Evolutionary conservation across 1,140 invertebrate genomes (phyloP).

Genomic region (Penaeus vannamei): DNA sequence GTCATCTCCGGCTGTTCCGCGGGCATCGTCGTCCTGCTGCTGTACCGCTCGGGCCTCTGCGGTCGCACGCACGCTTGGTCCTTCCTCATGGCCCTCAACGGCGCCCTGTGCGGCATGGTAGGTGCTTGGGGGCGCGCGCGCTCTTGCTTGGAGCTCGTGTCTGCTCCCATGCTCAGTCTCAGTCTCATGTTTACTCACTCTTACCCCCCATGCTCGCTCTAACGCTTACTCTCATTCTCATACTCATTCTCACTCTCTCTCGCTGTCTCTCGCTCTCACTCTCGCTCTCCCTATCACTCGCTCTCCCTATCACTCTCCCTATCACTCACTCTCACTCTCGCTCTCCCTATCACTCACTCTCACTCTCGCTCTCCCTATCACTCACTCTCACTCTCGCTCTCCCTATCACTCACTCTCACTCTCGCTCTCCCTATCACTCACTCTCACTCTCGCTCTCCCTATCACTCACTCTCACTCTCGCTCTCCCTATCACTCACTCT

Average conservation of each 20-base stretch:
- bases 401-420: background rate
- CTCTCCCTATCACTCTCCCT: background rate
- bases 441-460: background rate
- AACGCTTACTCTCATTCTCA: too few relatives aligned
- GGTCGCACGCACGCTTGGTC: conserved; percentile 72
- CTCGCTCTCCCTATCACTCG: background rate
- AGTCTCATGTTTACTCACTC: too few relatives aligned
- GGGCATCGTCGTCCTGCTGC: conserved; percentile 71
- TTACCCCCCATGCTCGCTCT: too few relatives aligned
- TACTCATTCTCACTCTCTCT: background rate
- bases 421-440: background rate
- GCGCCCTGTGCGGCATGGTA: conserved; percentile 76
- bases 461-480: too few relatives aligned
- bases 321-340: background rate
- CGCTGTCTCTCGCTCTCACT: background rate
- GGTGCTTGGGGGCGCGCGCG: background rate
- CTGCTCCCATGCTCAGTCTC: too few relatives aligned
- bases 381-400: background rate
- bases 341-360: background rate
- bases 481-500: too few relatives aligned
- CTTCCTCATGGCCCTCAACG: conserved; percentile 75
- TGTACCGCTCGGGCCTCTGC: conserved; percentile 68
- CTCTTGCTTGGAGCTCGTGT: too few relatives aligned
- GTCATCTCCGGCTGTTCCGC: conserved; percentile 74
- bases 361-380: background rate